Evolutionary conservation across 2,113 vertebrate species (phyloP).

Genomic region (Megalops atlanticus): DNA sequence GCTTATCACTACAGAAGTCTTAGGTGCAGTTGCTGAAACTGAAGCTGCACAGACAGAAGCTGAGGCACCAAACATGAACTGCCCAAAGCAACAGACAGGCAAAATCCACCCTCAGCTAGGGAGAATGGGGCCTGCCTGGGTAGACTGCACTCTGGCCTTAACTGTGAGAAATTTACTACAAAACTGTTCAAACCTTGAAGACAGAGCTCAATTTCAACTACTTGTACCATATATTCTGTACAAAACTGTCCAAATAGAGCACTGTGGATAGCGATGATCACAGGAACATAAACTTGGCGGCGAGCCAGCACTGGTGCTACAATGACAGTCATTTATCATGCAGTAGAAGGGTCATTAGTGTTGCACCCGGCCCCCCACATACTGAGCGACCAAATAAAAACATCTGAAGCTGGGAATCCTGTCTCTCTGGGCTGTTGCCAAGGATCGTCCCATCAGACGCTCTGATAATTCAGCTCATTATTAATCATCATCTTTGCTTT

Average conservation of each 20-base stretch:
- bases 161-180: not conserved
- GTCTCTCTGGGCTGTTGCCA: not conserved
- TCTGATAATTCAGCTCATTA: constrained; percentile 6
- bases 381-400: not conserved
- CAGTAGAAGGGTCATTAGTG: not conserved
- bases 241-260: not conserved
- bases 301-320: not conserved
- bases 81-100: not conserved
- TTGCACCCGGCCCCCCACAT: not conserved
- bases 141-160: too few species aligned
- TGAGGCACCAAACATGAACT: not conserved
- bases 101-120: not conserved
- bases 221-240: not conserved
- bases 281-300: not conserved
- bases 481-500: constrained; percentile 7
- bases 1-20: not conserved
- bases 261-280: not conserved
- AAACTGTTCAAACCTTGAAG: not conserved
- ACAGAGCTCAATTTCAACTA: not conserved
- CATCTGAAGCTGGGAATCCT: too few species aligned
- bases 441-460: constrained; percentile 7
- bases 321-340: not conserved
- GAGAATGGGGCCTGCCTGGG: too few species aligned
- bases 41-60: not conserved
- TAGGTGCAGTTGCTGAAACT: not conserved